A percentile compares a stretch with the other conserved stretches of the same genome.
Evolutionary conservation across 1,140 invertebrate genomes (phyloP).

Genomic region (Lucilia sericata): DNA sequence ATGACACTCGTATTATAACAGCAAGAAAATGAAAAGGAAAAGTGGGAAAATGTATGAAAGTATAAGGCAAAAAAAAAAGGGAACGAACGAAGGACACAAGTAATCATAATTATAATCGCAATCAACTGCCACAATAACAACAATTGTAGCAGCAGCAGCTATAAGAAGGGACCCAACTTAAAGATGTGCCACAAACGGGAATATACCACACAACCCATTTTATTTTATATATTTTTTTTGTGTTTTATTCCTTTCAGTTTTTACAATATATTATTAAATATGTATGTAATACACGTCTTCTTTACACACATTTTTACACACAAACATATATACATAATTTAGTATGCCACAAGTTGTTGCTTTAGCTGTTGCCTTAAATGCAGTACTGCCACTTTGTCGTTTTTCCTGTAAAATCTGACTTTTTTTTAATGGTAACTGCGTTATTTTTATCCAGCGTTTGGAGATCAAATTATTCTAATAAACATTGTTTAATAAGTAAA

Average conservation of each 20-base stretch:
- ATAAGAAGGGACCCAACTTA: not conserved
- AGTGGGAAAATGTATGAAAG: not conserved
- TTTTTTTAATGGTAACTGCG: too few species aligned
- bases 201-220: not conserved
- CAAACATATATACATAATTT: not conserved
- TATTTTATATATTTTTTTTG: not conserved
- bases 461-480: too few species aligned
- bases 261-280: not conserved
- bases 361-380: not conserved
- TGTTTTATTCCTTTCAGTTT: too few species aligned
- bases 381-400: not conserved
- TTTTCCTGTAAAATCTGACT: too few species aligned
- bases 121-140: not conserved
- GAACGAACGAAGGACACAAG: not conserved
- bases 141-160: not conserved
- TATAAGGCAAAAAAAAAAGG: not conserved
- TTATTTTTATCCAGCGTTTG: too few species aligned
- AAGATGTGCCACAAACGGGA: not conserved
- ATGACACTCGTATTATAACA: not conserved
- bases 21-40: not conserved
- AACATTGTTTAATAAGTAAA: too few species aligned
- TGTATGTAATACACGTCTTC: not conserved
- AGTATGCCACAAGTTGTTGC: conserved; percentile 11
- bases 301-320: not conserved
- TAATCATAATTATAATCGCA: conserved; percentile 19